Percentiles rank a stretch among this genome's conserved stretches.
These are phyloP conservation scores for Prolemur simus DNA, from an alignment of 2,113 vertebrate genomes.

Conservation along the genomic window DNA sequence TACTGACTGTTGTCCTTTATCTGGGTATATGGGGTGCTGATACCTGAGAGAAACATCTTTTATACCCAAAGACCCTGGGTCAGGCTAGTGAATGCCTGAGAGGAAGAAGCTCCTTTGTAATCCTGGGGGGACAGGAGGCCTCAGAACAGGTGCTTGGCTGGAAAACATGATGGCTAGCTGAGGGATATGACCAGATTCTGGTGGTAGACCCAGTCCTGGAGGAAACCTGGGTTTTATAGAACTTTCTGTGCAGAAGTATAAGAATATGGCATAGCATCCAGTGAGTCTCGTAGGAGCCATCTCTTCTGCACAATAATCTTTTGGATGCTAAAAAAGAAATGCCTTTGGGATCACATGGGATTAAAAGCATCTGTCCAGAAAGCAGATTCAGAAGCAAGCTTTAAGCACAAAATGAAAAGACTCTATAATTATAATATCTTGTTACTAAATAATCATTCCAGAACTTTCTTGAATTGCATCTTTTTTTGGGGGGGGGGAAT, in stretches of 20 bases:
- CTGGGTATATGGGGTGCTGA: background rate
- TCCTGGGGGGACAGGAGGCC: background rate
- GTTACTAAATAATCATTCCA: conserved; percentile 52
- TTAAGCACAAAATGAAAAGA: conserved; percentile 33
- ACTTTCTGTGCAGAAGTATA: background rate
- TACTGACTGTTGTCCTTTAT: background rate
- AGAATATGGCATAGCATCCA: background rate
- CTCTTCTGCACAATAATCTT: background rate
- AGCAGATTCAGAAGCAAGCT: conserved; percentile 35
- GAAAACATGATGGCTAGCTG: background rate
- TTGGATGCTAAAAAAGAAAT: background rate
- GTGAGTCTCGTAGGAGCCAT: background rate
- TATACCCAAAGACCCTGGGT: background rate
- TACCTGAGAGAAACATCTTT: background rate
- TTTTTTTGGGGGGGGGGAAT: background rate
- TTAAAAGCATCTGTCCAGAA: conserved; percentile 29
- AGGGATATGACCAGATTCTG: background rate
- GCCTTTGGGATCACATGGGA: background rate
- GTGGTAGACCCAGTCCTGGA: background rate
- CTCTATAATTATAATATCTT: conserved; percentile 30
- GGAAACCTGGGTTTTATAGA: background rate
- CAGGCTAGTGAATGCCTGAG: background rate
- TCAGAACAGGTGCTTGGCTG: background rate
- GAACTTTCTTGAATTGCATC: conserved; percentile 47
- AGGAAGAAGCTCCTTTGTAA: background rate